Percentiles rank a stretch among this genome's conserved stretches.
These are phyloP conservation scores for Nesidiocoris tenuis DNA, from an alignment of 2,888 invertebrate genomes.

Conservation along the genomic window DNA sequence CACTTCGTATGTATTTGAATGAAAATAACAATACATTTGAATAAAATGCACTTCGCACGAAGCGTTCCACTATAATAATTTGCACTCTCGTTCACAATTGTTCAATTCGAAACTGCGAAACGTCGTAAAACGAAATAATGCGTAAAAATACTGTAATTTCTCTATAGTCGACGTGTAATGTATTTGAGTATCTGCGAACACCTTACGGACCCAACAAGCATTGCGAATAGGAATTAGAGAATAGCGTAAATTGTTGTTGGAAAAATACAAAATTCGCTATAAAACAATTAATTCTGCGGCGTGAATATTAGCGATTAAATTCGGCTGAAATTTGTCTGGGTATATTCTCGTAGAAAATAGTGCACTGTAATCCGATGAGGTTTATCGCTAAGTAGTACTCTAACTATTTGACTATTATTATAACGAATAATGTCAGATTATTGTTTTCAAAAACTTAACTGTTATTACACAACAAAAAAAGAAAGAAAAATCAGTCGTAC, in stretches of 20 bases:
- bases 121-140: neutral
- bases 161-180: no score
- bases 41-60: conserved; percentile 15
- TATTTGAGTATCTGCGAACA: no score
- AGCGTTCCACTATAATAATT: conserved; percentile 28
- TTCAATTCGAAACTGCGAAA: conserved; percentile 5
- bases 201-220: no score
- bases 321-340: no score
- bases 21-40: conserved; percentile 35
- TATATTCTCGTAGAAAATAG: no score
- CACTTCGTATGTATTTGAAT: conserved; percentile 23
- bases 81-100: conserved; percentile 21
- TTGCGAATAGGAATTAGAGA: no score
- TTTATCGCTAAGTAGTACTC: neutral
- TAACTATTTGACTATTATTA: conserved; percentile 21
- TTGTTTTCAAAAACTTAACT: conserved; percentile 7
- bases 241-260: no score
- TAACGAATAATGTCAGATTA: neutral
- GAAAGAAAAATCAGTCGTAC: conserved; percentile 30
- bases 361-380: neutral
- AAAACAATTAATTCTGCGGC: no score
- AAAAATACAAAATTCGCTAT: no score
- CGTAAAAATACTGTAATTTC: neutral
- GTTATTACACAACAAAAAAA: conserved; percentile 8
- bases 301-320: no score